Percentiles rank a stretch among this genome's conserved stretches.
Evolutionary conservation across 1,140 invertebrate species (phyloP).

Genomic region (Trachymyrmex cornetzi): DNA sequence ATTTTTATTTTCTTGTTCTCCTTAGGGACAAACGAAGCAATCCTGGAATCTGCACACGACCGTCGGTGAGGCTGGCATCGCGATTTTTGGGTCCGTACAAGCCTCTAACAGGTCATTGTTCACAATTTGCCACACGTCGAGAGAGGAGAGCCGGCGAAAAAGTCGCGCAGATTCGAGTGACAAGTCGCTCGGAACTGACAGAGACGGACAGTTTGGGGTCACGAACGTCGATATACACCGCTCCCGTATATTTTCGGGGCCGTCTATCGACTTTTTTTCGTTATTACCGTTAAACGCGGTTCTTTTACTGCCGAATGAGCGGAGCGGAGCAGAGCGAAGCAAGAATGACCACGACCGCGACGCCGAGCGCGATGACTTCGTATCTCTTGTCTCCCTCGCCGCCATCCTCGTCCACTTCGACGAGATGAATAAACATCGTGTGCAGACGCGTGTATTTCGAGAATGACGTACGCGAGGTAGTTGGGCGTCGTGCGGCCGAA

Average conservation of each 20-base stretch:
- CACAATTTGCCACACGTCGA: conserved; percentile 1
- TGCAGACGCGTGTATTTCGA: conserved; percentile 65
- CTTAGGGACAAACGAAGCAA: too few species aligned
- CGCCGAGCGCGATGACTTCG: conserved; percentile 18
- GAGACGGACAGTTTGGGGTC: conserved; percentile 81
- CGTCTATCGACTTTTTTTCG: conserved; percentile 36
- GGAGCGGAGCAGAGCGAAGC: neutral
- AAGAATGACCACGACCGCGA: conserved; percentile 35
- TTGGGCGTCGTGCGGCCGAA: conserved; percentile 38
- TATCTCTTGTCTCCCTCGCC: neutral
- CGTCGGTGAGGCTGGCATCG: too few species aligned
- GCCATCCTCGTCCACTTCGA: neutral
- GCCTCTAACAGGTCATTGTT: conserved; percentile 36
- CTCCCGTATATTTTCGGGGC: conserved; percentile 68
- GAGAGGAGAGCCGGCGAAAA: conserved; percentile 26
- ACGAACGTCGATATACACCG: conserved; percentile 73
- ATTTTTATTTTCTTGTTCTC: too few species aligned
- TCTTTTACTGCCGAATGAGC: conserved; percentile 4
- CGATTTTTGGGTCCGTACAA: neutral
- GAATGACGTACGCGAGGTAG: conserved; percentile 47
- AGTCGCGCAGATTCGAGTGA: conserved; percentile 4
- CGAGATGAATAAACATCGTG: conserved; percentile 41
- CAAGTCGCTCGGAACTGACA: conserved; percentile 5
- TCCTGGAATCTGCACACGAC: too few species aligned
- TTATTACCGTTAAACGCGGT: conserved; percentile 66